phyloP scores from a whole-genome alignment of 1,140 invertebrate genomes.

The Hylaeus volcanicus region DNA sequence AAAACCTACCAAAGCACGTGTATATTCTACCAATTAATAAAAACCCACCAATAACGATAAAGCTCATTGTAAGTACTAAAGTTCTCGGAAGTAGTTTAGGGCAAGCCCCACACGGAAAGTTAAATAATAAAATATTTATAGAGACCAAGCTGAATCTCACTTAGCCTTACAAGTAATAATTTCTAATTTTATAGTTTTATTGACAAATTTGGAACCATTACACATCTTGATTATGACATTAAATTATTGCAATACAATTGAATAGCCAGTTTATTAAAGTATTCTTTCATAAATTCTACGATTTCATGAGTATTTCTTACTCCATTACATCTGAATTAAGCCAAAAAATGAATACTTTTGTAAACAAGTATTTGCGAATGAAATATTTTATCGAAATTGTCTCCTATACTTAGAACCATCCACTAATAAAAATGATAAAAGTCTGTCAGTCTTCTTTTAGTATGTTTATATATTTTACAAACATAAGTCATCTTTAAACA shows the following conservation, averaged over 20 bases:
- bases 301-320: neutral
- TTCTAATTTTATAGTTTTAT: neutral
- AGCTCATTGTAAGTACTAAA: too few relatives aligned
- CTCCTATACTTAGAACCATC: neutral
- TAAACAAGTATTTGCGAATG: neutral
- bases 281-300: too few relatives aligned
- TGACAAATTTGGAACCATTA: neutral
- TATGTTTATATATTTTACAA: slow-evolving; percentile 15
- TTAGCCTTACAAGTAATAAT: neutral
- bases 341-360: neutral
- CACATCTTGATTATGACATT: neutral
- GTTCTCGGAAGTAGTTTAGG: too few relatives aligned
- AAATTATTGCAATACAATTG: neutral
- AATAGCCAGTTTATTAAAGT: neutral
- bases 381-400: neutral
- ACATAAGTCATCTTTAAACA: slow-evolving; percentile 13
- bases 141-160: neutral
- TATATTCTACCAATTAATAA: too few relatives aligned
- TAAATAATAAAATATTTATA: slow-evolving; percentile 23
- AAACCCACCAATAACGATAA: too few relatives aligned
- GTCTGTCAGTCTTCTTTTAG: slow-evolving; percentile 29
- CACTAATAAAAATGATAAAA: slow-evolving; percentile 17
- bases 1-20: too few relatives aligned
- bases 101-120: too few relatives aligned
- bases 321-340: neutral